Base-by-base conservation (phyloP, 2,113 vertebrate species). In the Gadus chalcogrammus region DNA sequence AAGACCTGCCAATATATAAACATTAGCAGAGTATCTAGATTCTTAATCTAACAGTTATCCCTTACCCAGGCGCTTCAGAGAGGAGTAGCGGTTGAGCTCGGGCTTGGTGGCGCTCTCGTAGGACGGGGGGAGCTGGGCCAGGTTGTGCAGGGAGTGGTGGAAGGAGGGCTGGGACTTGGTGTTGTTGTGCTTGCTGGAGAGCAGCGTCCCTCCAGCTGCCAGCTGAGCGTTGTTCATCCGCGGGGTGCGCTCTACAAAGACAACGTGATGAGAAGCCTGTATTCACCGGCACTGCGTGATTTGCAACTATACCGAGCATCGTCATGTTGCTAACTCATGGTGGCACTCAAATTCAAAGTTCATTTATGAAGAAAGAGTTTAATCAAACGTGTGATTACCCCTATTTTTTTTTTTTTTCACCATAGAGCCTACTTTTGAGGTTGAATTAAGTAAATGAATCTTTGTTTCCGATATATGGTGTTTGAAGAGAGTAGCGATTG, bases 121-220 rank as follows among this genome's bases (percentile, higher is more conserved):
- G 24, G 95, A 96, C 0, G 95, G 95, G 1, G 95, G 95, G 68
- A 97, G 93, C 77, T 96, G 95, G 16, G 95, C 95, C 81, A 97
- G 93, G 87, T 97, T 97, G 91, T 97, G 95, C 82, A 96, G 92
- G 22, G 95, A 97, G 53, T 95, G 92, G 55, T 95, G 94, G 83
- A 95, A 96, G 74, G 94, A 88, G 27, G 95, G 92, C 74, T 93
- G 92, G 72, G 88, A 82, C 79, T 91, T 91, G 86, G 90, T 93
- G 70, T 94, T 95, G 75, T 93, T 95, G 83, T 95, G 95, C 81
- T 95, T 95, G 81, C 90, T 88, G 76, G 91, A 91, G 61, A 92
- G 91, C 78, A 93, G 84, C 67, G 92, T 93, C 74, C 92, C 92
- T 75, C 94, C 93, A 74, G 89, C 85, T 79, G 93, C 90, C 89